Evolutionary conservation across 2,888 invertebrate genomes (phyloP).

Genomic region (Dicycla oo): DNA sequence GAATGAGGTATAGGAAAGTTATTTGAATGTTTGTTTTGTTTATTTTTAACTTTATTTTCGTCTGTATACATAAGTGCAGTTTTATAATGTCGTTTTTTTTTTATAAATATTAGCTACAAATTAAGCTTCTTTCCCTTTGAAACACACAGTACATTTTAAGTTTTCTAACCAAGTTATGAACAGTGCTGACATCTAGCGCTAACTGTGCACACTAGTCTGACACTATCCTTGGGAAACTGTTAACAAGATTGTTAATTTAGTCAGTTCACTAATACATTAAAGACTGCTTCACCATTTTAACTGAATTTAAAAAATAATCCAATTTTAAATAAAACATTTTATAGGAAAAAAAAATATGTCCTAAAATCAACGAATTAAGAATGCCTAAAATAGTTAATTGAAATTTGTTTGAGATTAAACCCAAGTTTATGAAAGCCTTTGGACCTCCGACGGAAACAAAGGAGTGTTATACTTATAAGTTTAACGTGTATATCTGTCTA

Average conservation of each 20-base stretch:
- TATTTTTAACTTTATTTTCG: background rate
- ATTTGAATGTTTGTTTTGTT: no score
- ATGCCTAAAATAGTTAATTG: background rate
- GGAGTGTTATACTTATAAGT: no score
- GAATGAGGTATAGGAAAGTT: background rate
- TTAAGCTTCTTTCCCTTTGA: constrained; percentile 42
- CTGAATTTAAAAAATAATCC: background rate
- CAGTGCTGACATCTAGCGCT: constrained; percentile 61
- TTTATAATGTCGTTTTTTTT: background rate
- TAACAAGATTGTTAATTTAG: constrained; percentile 42
- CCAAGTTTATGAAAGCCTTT: background rate
- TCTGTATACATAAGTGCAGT: background rate
- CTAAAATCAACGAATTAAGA: no score
- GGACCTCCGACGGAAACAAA: no score
- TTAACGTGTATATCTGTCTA: no score
- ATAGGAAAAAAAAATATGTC: background rate
- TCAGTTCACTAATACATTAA: constrained; percentile 5
- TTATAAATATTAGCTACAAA: background rate
- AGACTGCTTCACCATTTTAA: constrained; percentile 36
- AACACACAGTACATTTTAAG: background rate
- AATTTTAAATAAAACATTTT: background rate
- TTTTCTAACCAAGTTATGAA: constrained; percentile 31
- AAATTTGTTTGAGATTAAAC: background rate
- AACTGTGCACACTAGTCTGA: constrained; percentile 58
- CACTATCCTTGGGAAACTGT: constrained; percentile 48